A percentile compares a stretch with the other conserved stretches of the same genome.
These are phyloP conservation scores for Prunella himalayana DNA, from an alignment of 2,113 vertebrate species.

Conservation along the genomic window DNA sequence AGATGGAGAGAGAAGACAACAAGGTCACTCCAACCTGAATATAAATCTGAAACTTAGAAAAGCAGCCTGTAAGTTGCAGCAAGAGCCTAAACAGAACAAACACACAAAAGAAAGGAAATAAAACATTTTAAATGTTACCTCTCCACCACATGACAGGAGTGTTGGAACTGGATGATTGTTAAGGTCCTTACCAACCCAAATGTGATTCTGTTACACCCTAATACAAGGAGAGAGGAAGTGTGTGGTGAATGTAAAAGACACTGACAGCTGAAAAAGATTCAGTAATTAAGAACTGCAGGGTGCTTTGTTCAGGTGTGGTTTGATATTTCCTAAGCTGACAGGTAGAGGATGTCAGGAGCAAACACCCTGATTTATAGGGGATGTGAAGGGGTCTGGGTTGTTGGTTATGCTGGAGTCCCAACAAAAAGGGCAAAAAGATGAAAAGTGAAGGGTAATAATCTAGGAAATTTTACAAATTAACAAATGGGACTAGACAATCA, in stretches of 20 bases:
- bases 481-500: no score
- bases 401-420: background rate
- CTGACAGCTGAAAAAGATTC: background rate
- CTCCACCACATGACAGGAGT: background rate
- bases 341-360: background rate
- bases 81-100: background rate
- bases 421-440: background rate
- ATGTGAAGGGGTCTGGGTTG: background rate
- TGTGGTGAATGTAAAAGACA: background rate
- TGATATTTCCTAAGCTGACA: background rate
- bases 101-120: background rate
- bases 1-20: background rate
- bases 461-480: background rate
- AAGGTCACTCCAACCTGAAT: background rate
- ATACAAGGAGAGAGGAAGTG: background rate
- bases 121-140: background rate
- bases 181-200: background rate
- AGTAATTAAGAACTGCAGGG: background rate
- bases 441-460: background rate
- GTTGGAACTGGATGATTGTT: background rate
- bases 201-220: background rate
- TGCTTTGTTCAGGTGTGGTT: background rate
- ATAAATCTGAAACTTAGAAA: background rate
- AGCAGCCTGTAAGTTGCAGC: background rate
- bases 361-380: background rate